These are phyloP conservation scores for Synanthedon myopaeformis DNA, from an alignment of 2,888 invertebrate genomes.

Conservation along the genomic window DNA sequence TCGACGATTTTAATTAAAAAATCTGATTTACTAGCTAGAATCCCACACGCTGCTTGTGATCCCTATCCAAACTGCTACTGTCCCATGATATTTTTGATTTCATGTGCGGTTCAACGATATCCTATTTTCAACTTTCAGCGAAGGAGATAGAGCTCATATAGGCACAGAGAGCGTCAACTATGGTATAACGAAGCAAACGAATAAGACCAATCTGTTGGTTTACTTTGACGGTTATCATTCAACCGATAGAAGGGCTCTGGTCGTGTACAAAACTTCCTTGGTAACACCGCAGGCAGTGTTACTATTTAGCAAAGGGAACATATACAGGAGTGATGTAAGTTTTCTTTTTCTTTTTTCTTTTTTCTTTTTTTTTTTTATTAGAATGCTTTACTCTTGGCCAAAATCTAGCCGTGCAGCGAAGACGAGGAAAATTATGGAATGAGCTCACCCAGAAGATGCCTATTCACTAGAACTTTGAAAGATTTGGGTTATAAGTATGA, in stretches of 20 bases:
- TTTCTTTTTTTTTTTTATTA: constrained; percentile 4
- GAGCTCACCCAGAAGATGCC: too few relatives aligned
- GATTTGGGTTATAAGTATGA: too few relatives aligned
- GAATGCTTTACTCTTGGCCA: too few relatives aligned
- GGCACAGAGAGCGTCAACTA: constrained; percentile 75
- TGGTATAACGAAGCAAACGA: constrained; percentile 40
- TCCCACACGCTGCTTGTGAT: background rate
- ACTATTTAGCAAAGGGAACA: constrained; percentile 54
- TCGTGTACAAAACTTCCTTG: constrained; percentile 70
- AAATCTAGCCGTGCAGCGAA: too few relatives aligned
- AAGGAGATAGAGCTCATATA: constrained; percentile 68
- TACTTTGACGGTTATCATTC: constrained; percentile 72
- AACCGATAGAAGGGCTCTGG: constrained; percentile 58
- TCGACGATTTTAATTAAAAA: too few relatives aligned
- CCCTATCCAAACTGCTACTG: background rate
- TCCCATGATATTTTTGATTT: constrained; percentile 4
- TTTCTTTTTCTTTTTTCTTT: constrained; percentile 12
- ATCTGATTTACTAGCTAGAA: too few relatives aligned
- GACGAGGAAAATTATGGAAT: too few relatives aligned
- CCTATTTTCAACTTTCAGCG: constrained; percentile 32
- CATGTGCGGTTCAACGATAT: too few relatives aligned
- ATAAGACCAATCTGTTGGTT: constrained; percentile 50
- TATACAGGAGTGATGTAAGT: constrained; percentile 5
- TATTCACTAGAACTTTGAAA: too few relatives aligned
- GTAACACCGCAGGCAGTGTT: constrained; percentile 71